phyloP scores from a whole-genome alignment of 2,797 vertebrate genomes.

The Sebastes elongatus region DNA sequence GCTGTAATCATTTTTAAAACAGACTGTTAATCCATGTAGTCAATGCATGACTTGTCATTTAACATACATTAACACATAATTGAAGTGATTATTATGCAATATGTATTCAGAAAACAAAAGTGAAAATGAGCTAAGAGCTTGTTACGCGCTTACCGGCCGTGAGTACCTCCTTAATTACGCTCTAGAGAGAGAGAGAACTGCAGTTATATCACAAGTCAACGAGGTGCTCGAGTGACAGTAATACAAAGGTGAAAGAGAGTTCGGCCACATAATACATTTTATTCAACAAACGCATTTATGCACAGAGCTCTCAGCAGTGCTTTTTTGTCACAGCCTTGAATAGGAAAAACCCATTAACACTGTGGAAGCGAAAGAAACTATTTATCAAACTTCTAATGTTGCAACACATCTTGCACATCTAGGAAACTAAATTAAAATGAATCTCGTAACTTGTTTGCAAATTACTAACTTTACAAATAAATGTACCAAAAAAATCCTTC shows the following conservation, averaged over 20 bases:
- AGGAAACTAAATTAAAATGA: neutral
- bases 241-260: neutral
- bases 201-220: constrained; percentile 17
- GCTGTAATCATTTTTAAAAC: constrained; percentile 21
- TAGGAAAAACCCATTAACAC: neutral
- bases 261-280: neutral
- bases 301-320: neutral
- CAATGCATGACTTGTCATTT: constrained; percentile 15
- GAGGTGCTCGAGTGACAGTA: neutral
- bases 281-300: neutral
- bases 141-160: constrained; percentile 4
- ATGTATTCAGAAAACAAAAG: constrained; percentile 30
- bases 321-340: neutral
- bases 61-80: constrained; percentile 35
- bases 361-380: neutral
- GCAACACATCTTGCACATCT: neutral
- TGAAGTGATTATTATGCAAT: constrained; percentile 36
- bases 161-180: constrained; percentile 22
- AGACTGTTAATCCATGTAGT: constrained; percentile 19
- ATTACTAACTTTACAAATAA: neutral
- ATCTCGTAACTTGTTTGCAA: neutral
- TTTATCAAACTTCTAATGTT: neutral
- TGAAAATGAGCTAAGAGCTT: constrained; percentile 16
- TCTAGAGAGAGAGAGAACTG: neutral
- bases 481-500: neutral